Evolutionary conservation across 2,797 vertebrate species (phyloP).

Genomic region (Meriones psammophilus): DNA sequence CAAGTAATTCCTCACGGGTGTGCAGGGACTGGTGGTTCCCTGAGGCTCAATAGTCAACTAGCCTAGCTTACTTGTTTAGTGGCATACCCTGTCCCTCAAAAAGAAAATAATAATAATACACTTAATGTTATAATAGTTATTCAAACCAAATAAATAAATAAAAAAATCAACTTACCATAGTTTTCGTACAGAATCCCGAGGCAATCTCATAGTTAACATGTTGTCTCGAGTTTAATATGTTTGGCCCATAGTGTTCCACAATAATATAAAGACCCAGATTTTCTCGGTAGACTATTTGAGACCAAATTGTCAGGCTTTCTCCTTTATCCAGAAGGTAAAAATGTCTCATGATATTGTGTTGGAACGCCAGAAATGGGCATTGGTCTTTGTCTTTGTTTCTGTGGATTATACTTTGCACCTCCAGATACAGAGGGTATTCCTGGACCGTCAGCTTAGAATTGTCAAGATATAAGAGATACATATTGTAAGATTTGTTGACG

Average conservation of each 20-base stretch:
- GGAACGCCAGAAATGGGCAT: slow-evolving; percentile 79
- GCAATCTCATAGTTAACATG: slow-evolving; percentile 10
- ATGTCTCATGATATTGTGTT: background rate
- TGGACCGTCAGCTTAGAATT: background rate
- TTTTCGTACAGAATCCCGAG: slow-evolving; percentile 79
- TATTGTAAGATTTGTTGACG: background rate
- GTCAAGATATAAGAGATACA: background rate
- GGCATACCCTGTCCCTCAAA: background rate
- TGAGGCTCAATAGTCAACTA: background rate
- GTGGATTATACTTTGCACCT: slow-evolving; percentile 57
- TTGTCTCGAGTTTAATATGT: slow-evolving; percentile 39
- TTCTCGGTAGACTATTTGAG: slow-evolving; percentile 79
- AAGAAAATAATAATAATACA: background rate
- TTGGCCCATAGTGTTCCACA: slow-evolving; percentile 64
- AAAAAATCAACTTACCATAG: slow-evolving; percentile 66
- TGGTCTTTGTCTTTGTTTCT: background rate
- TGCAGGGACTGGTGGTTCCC: background rate
- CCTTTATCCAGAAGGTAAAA: slow-evolving; percentile 77
- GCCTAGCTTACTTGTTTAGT: background rate
- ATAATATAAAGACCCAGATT: slow-evolving; percentile 53
- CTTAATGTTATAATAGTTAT: slow-evolving; percentile 31
- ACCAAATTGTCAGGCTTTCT: slow-evolving; percentile 67
- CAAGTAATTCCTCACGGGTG: background rate
- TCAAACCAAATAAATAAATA: slow-evolving; percentile 43
- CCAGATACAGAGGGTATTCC: slow-evolving; percentile 73